Base-by-base conservation (phyloP, 2,888 invertebrate species). In the Athalia circularis region DNA sequence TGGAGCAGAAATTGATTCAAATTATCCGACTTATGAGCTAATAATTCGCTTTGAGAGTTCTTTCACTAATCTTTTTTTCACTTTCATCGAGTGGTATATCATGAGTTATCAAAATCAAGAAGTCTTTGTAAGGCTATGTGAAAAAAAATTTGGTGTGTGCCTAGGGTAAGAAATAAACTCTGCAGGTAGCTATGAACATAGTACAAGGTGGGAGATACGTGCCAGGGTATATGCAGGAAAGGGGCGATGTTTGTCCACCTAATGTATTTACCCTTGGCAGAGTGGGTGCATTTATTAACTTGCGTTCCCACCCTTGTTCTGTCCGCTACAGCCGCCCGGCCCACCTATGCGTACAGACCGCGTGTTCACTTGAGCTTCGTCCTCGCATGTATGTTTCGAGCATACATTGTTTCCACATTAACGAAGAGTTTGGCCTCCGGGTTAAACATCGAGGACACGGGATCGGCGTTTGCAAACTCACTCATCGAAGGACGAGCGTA, bases 241-340 rank as follows among this genome's bases (percentile, higher is more conserved):
- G 45, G 48, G 61, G 59, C 48, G 9, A 61, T 74, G 61, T 74
- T 74, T 74, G 74, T 62, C 59, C 61, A 74, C 62, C 74, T 74
- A 74, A 74, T 74, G 74, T 74, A 74, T 74, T 74, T 61, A 47
- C 74, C 29, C 47, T 61, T 6, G 74, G 15, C 47, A 15, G 45
- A 59, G 61, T 47, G 65, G 65, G 48, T 74, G 74, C 74, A 74
- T 74, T 74, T 61, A 74, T 74, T 59, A 74, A 61, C 59, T 59
- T 13, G 62, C 61, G 65, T 65, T 48, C 52, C 65, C 65, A 48
- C 48, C 47, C 65, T 48, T 9, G 48, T 52, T 7, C 11, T 52
- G 11, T 9, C 52, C 8, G 52, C 7, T 9, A 11, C 11, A 9
- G 3, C 11, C 52, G 52, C 52, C 0, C 29, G 29, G 29, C 29